Evolutionary conservation across 2,888 invertebrate genomes (phyloP), one percentile per base, ranked within the genome.

Genomic region (Chouioia cunea): DNA sequence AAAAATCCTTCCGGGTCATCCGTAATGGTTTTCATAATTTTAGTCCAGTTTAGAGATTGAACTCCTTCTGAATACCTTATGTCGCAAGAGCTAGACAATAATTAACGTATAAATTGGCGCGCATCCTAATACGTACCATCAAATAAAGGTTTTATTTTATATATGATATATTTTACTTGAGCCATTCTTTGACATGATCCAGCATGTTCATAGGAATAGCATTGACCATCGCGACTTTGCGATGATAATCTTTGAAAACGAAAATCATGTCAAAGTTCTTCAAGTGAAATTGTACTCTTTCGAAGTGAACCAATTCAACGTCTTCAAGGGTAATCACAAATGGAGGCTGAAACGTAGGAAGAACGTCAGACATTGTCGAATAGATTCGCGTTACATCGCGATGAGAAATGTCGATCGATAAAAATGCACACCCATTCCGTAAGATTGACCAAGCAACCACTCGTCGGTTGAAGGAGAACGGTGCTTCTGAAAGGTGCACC

Each of bases 251-350:
- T 86, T 99, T 99, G 86, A 99, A 99, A 60, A 99, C 96, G 83
- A 99, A 99, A 74, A 99, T 96, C 97, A 99, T 99, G 86, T 99
- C 99, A 86, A 99, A 99, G 87, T 99, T 99, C 87, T 99, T 97
- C 79, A 99, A 88, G 82, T 98, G 97, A 86, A 99, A 99, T 86
- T 97, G 97, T 15, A 99, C 99, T 86, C 99, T 90, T 87, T 99
- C 99, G 86, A 99, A 99, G 86, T 99, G 99, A 0, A 99, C 97
- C 77, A 99, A 86, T 85, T 99, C 99, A 0, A 98, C 95, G 83
- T 99, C 98, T 85, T 99, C 99, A 22, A 99, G 88, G 0, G 99
- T 96, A 71, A 99, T 96, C 16, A 99, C 99, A 87, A 99, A 98
- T 76, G 99, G 98, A 20, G 99, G 99, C 91, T 91, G 81, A 54